phyloP scores from a whole-genome alignment of 2,797 vertebrate genomes.

The Neosalanx taihuensis region DNA sequence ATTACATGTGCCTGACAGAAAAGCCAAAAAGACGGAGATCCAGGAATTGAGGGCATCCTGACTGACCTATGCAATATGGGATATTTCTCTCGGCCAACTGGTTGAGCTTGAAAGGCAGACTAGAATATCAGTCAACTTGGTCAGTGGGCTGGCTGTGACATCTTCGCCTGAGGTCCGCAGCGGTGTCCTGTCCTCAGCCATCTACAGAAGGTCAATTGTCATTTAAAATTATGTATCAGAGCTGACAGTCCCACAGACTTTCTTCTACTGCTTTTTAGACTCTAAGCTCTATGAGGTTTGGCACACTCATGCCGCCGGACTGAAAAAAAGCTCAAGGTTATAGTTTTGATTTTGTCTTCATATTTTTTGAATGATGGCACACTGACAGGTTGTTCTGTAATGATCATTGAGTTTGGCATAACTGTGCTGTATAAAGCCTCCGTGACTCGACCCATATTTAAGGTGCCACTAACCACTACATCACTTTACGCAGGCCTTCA shows the following conservation, averaged over 20 bases:
- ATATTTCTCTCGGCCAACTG: conserved; percentile 10
- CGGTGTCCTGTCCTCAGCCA: conserved; percentile 54
- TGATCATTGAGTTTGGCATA: conserved; percentile 64
- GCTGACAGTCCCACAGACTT: conserved; percentile 55
- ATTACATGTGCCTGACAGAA: conserved; percentile 55
- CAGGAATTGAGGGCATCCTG: conserved; percentile 39
- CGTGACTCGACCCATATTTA: conserved; percentile 38
- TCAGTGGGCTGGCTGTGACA: conserved; percentile 52
- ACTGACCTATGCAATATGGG: conserved; percentile 38
- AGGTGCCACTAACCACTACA: conserved; percentile 17
- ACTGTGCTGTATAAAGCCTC: conserved; percentile 38
- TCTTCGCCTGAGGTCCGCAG: conserved; percentile 54
- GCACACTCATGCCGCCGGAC: conserved; percentile 35
- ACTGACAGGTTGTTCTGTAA: conserved; percentile 62
- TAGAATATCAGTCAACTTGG: conserved; percentile 54
- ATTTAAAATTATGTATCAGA: conserved; percentile 60
- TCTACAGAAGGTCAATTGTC: conserved; percentile 76
- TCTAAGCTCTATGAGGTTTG: conserved; percentile 43
- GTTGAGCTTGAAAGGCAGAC: conserved; percentile 45
- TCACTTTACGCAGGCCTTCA: conserved; percentile 1
- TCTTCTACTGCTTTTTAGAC: conserved; percentile 44
- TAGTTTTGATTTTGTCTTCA: conserved; percentile 57
- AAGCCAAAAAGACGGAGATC: conserved; percentile 34
- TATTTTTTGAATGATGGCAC: conserved; percentile 60
- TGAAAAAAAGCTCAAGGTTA: conserved; percentile 53